Evolutionary conservation across 1,140 invertebrate genomes (phyloP), one percentile per base, ranked within the genome.

Genomic region (Plodia interpunctella): DNA sequence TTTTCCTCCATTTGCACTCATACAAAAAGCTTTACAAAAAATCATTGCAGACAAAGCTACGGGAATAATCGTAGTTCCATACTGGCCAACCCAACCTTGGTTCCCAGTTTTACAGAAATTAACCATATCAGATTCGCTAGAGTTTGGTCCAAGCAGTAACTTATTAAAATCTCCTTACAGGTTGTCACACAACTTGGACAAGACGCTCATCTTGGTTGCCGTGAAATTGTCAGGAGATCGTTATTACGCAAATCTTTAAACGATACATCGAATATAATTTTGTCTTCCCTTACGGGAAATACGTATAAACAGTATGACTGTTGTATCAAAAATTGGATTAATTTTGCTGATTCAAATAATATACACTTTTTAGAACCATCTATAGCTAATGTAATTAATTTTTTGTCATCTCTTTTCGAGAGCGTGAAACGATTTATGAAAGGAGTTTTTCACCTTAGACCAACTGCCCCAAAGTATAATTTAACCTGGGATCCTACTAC

Each of bases 401-500:
- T 55, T 32, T 20, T 59, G 4, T 50, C 53, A 5, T 32, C 19
- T n/a, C 20, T 17, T 4, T 59, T 59, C 49, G 18, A 55, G 15
- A 30, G 51, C 17, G 49, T 75, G 1, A 55, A 55, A 17, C 11
- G 58, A 54, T 60, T 76, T 60, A 63, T 78, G 53, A 78, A 72
- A 62, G 79, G 70, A 19, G 60, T 71, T 5, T 68, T 61, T 28
- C 55, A 19, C 21, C 20, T 67, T 13, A 62, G 66, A 28, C 71
- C 74, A 3, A 17, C 62, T 0, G 56, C 54, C 18, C 71, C 71
- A 2, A 63, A 65, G 35, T 82, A 82, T 53, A 50, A 67, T 17
- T 18, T 55, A 10, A 65, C 66, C 0, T 77, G 74, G 75, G 74
- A 78, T 52, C 57, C 59, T 15, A 10, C 21, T 25, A 5, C 17